Conservation (phyloP, 2,113 vertebrate genomes). For the Myxocyprinus asiaticus region DNA sequence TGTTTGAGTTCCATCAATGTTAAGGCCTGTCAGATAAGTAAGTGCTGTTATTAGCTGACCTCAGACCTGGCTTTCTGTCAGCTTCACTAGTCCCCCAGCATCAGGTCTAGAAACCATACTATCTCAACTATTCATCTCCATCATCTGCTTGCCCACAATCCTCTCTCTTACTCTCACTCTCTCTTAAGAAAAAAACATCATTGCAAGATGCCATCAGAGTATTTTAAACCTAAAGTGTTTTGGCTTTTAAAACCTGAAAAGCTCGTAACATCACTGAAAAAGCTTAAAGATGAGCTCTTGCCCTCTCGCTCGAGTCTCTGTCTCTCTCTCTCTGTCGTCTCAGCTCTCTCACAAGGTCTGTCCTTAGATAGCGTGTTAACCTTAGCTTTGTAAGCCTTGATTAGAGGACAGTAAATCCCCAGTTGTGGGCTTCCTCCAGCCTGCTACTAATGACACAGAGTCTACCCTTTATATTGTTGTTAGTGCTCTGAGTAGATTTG, state of each 20-base stretch:
- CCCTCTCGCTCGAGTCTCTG: neutral
- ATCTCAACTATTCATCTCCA: conserved; percentile 54
- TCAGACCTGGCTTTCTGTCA: conserved; percentile 30
- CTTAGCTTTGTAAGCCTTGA: conserved; percentile 57
- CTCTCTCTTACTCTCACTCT: conserved; percentile 37
- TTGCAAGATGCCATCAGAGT: conserved; percentile 2
- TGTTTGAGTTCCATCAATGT: conserved; percentile 50
- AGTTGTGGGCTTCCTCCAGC: conserved; percentile 51
- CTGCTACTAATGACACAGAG: conserved; percentile 61
- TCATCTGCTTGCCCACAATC: conserved; percentile 50
- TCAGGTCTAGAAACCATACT: neutral
- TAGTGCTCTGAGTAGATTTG: conserved; percentile 51
- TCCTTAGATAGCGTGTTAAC: conserved; percentile 39
- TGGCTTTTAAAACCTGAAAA: conserved; percentile 17
- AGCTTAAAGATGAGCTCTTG: conserved; percentile 22
- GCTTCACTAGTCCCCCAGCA: conserved; percentile 23
- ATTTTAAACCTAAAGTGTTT: conserved; percentile 10
- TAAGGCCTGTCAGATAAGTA: conserved; percentile 44
- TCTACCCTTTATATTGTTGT: conserved; percentile 52
- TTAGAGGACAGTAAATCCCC: conserved; percentile 56
- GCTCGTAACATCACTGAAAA: conserved; percentile 34
- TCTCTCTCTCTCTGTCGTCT: neutral
- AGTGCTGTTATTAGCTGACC: conserved; percentile 51
- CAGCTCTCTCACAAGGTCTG: conserved; percentile 3
- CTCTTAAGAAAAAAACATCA: conserved; percentile 39